Evolutionary conservation across 1,140 invertebrate species (phyloP), one percentile per base, ranked within the genome.

Genomic region (Sarcophaga peregrina): DNA sequence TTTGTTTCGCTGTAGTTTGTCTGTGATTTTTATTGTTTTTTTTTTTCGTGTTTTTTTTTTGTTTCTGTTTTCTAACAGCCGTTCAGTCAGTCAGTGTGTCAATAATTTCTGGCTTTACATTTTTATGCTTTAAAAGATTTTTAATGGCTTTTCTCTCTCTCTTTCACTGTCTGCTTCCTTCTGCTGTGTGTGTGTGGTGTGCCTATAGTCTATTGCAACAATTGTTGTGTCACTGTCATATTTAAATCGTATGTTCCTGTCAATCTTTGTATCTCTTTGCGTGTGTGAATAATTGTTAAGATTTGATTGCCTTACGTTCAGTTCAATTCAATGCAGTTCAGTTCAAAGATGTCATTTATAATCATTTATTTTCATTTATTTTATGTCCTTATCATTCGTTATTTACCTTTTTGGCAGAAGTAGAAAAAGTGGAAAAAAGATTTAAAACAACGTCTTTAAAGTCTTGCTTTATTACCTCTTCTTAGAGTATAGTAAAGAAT

Each of bases 51-150:
- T 17, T 8, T 68, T 20, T 68, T 62, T 17, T 6, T n/a, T 25
- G 17, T 20, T 20, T 68, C 62, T 5, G n/a, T 68, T 37, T 37
- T 37, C 62, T 20, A 20, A 20, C 62, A 68, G 62, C 20, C 62
- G 20, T 7, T 68, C 62, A 68, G 5, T 68, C 62, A 68, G 62
- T 68, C 7, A 68, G 62, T 68, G 62, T 68, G 62, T 68, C n/a
- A 17, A 68, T 68, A 68, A 20, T 68, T 68, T 58, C 13, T 58
- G 15, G 54, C 54, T n/a, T 6, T n/a, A 58, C 62, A 68, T 68
- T 68, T 68, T 68, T 68, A 68, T 37, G 25, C 62, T 68, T 20
- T 58, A 68, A 37, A 68, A n/a, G n/a, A 68, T 68, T 68, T 68
- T 68, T 25, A 68, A 68, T 68, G 17, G 62, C 20, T 68, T 68